Percentiles rank a stretch among this genome's conserved stretches.
phyloP scores from a whole-genome alignment of 2,797 vertebrate species.

The Diglossa cyanea region DNA sequence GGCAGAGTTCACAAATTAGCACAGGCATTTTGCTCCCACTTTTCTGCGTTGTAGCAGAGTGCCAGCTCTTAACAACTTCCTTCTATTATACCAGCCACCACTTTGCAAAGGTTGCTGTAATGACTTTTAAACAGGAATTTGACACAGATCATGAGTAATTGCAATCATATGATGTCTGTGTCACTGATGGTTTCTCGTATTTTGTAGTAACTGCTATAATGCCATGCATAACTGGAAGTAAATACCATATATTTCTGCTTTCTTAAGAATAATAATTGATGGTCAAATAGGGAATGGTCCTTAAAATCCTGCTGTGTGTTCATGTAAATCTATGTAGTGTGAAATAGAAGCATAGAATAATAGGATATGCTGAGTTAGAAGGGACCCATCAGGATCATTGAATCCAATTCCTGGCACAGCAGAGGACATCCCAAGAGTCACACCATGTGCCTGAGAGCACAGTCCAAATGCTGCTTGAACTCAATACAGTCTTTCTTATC shows the following conservation, averaged over 20 bases:
- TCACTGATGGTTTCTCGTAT: neutral
- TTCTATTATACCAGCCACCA: neutral
- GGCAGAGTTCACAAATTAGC: neutral
- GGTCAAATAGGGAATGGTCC: neutral
- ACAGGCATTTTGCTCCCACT: neutral
- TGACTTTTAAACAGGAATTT: slow-evolving; percentile 24
- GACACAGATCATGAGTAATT: neutral
- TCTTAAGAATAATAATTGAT: neutral
- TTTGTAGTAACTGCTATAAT: neutral
- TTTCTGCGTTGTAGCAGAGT: neutral
- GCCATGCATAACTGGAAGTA: neutral
- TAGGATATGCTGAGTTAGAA: neutral
- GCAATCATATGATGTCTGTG: neutral
- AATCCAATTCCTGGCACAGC: neutral
- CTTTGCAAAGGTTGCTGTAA: neutral
- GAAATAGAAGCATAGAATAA: neutral
- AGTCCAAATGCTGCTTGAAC: neutral
- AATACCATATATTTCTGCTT: neutral
- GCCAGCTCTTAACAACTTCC: neutral
- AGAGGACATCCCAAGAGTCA: neutral
- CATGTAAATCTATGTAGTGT: neutral
- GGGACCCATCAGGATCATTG: fast-evolving
- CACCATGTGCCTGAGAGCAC: neutral
- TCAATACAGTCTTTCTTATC: neutral
- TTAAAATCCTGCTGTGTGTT: neutral